A percentile compares a stretch with the other conserved stretches of the same genome.
phyloP scores from a whole-genome alignment of 2,888 invertebrate species.

The Augochlorella aurata region DNA sequence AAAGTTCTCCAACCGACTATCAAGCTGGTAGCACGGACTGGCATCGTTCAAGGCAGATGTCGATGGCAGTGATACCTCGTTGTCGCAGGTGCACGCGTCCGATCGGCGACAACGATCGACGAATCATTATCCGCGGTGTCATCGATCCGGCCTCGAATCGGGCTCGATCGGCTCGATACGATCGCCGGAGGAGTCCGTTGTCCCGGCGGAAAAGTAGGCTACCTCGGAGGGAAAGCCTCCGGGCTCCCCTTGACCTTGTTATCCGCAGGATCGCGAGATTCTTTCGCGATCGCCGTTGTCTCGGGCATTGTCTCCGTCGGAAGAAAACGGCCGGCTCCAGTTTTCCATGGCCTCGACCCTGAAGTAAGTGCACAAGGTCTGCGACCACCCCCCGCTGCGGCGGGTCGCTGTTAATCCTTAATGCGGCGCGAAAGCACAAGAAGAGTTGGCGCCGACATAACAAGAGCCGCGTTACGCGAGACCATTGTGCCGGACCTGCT shows the following conservation, averaged over 20 bases:
- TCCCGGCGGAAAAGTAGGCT: not conserved
- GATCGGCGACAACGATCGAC: constrained; percentile 30
- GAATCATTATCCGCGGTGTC: constrained; percentile 7
- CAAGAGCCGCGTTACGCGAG: constrained; percentile 53
- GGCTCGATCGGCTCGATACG: constrained; percentile 25
- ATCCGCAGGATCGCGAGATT: constrained; percentile 65
- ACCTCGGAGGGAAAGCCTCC: not conserved
- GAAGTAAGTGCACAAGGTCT: constrained; percentile 3
- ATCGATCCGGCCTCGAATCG: constrained; percentile 38
- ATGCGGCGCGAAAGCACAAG: constrained; percentile 65
- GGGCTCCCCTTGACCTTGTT: constrained; percentile 41
- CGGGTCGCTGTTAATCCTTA: constrained; percentile 74
- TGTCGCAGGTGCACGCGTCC: constrained; percentile 60
- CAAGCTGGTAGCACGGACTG: no score
- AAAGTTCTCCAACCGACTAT: no score
- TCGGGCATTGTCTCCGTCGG: constrained; percentile 52
- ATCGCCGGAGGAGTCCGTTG: not conserved
- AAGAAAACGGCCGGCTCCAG: constrained; percentile 42
- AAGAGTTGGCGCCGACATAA: constrained; percentile 79
- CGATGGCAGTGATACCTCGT: constrained; percentile 56
- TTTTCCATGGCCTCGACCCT: constrained; percentile 29
- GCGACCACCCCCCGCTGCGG: constrained; percentile 53
- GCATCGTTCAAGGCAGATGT: constrained; percentile 49
- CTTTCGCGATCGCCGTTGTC: constrained; percentile 54
- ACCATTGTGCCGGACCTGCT: not conserved